Conservation (phyloP, 2,888 invertebrate genomes). For the Hydroisotoma schaefferi region DNA sequence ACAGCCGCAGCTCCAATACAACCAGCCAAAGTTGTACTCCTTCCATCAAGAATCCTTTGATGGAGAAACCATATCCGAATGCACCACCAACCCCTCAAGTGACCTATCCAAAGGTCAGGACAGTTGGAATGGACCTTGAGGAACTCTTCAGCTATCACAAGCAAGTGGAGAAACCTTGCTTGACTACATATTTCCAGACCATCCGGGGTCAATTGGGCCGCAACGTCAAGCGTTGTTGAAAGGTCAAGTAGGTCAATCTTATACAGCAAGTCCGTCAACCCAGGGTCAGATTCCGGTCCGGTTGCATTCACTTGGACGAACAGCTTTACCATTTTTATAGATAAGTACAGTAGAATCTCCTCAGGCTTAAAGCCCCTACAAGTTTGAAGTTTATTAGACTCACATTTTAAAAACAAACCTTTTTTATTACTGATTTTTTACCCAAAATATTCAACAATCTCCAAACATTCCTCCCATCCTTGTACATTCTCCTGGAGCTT, state of each 20-base stretch:
- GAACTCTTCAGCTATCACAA: slow-evolving; percentile 21
- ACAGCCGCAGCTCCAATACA: slow-evolving; percentile 6
- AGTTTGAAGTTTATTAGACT: no score
- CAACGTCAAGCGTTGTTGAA: background rate
- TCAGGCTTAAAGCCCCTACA: no score
- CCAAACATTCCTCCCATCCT: no score
- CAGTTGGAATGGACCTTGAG: slow-evolving; percentile 1
- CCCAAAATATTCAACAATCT: no score
- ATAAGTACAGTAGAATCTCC: slow-evolving; percentile 4
- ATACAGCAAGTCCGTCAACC: no score
- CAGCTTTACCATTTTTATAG: slow-evolving; percentile 11
- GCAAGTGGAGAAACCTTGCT: slow-evolving; percentile 8
- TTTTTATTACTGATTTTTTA: no score
- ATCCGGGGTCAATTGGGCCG: slow-evolving; percentile 7
- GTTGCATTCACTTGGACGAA: slow-evolving; percentile 25
- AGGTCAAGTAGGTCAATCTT: background rate
- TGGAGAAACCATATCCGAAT: slow-evolving; percentile 53
- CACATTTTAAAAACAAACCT: no score
- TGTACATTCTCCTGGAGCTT: no score
- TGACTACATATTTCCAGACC: slow-evolving; percentile 23
- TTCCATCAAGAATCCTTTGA: slow-evolving; percentile 74
- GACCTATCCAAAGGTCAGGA: background rate
- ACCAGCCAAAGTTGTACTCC: slow-evolving; percentile 56
- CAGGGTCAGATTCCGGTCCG: slow-evolving; percentile 21
- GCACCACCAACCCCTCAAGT: slow-evolving; percentile 4